Percentiles rank a stretch among this genome's conserved stretches.
Conservation (phyloP, 2,797 vertebrate species). For the Apogon talboti region DNA sequence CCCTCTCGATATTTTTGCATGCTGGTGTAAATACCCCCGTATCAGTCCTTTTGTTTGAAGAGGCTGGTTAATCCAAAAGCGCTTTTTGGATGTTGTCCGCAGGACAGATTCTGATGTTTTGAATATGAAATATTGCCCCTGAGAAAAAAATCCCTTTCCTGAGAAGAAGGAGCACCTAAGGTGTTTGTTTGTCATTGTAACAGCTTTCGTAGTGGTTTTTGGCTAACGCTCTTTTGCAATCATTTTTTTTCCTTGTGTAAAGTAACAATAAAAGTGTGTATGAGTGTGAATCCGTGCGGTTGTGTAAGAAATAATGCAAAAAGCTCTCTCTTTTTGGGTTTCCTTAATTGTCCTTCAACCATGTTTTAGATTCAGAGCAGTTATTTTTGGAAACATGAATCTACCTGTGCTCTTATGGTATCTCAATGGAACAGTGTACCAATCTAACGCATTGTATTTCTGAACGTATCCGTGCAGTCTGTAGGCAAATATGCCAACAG, state of each 20-base stretch:
- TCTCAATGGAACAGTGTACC: constrained; percentile 36
- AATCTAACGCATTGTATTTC: constrained; percentile 37
- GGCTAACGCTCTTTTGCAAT: constrained; percentile 76
- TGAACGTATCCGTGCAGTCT: constrained; percentile 36
- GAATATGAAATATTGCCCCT: constrained; percentile 69
- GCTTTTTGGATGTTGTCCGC: constrained; percentile 68
- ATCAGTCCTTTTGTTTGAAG: constrained; percentile 65
- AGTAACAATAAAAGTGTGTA: constrained; percentile 57
- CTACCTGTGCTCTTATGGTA: constrained; percentile 41
- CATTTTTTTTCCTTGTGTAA: constrained; percentile 68
- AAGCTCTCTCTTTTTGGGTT: constrained; percentile 45
- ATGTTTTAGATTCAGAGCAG: constrained; percentile 39
- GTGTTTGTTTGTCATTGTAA: constrained; percentile 74
- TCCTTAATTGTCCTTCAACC: constrained; percentile 27
- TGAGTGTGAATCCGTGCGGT: constrained; percentile 66
- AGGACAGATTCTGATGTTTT: constrained; percentile 72
- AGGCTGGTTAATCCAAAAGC: constrained; percentile 70
- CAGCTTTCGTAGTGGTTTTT: constrained; percentile 76
- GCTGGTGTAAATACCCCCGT: constrained; percentile 78
- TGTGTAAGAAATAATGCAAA: constrained; percentile 62
- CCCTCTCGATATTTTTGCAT: constrained; percentile 82
- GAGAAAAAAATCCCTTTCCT: constrained; percentile 50
- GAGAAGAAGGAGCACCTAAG: constrained; percentile 65
- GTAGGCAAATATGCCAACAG: constrained; percentile 36
- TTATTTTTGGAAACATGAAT: constrained; percentile 37